Evolutionary conservation across 2,888 invertebrate genomes (phyloP), one percentile per base, ranked within the genome.

Genomic region (Protophormia terraenovae): DNA sequence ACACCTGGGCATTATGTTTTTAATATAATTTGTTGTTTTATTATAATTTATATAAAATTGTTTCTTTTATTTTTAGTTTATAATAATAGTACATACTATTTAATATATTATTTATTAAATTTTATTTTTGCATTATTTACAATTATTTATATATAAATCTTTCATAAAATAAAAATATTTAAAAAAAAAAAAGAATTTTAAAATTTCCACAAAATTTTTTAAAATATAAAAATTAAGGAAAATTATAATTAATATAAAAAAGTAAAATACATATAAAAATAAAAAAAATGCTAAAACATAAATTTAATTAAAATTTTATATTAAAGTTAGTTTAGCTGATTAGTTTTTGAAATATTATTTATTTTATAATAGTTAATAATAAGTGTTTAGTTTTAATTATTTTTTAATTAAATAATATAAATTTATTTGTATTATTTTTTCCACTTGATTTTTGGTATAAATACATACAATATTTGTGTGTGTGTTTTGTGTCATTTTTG

Each of bases 11-110:
- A 24, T 38, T 16, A 22, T 27, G 16, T 19, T 83, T 83, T 64
- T 75, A 67, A 76, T 62, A 58, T 67, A 50, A 24, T 60, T 47
- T 78, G 16, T 73, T 67, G 27, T 62, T 71, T 85, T 78, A 45
- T 71, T 66, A 60, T 55, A 72, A 38, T 85, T 85, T 82, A 82
- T 85, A 85, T 85, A 85, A 85, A 85, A 85, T 85, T 85, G 78
- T 85, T 84, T 82, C 69, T 27, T 83, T 58, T 71, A 35, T 78
- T 82, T 73, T 73, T 62, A 47, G 41, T 76, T 79, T 53, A 55
- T 83, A 35, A 60, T 78, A 45, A 75, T 80, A 86, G 75, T 86
- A 84, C 75, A 81, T 41, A 80, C 77, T 79, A 83, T 84, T 60
- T 80, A 60, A 80, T 84, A 77, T 53, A 58, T 71, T 45, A 72